phyloP scores from a whole-genome alignment of 2,113 vertebrate species.

The Podarcis muralis region DNA sequence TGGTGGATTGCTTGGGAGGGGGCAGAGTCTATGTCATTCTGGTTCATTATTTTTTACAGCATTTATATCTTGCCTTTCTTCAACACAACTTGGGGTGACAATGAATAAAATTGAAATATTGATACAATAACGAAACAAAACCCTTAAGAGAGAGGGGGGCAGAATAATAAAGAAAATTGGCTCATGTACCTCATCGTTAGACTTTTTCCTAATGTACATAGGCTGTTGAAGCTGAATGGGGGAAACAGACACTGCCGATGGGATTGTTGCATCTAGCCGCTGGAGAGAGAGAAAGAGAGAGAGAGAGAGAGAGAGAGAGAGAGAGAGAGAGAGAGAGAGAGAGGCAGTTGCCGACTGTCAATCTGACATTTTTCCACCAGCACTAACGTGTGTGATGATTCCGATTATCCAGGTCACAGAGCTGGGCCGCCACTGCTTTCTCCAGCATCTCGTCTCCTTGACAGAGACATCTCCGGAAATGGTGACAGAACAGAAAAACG shows the following conservation, averaged over 20 bases:
- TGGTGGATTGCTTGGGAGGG: not conserved
- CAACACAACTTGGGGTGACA: not conserved
- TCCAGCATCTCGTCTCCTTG: not conserved
- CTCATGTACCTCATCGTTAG: too few species aligned
- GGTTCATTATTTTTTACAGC: not conserved
- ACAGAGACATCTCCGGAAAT: not conserved
- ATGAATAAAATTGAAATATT: too few species aligned
- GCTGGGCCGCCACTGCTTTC: not conserved
- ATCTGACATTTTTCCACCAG: not conserved
- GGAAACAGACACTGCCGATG: too few species aligned
- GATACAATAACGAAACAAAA: too few species aligned
- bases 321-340: not conserved
- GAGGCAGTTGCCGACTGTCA: not conserved
- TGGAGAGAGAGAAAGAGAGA: not conserved
- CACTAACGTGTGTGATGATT: not conserved
- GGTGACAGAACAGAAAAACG: conserved; percentile 4
- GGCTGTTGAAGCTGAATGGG: not conserved
- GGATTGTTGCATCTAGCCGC: too few species aligned
- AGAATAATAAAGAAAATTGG: too few species aligned
- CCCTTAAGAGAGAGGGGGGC: too few species aligned
- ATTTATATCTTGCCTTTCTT: not conserved
- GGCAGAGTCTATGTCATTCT: too few species aligned
- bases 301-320: too few species aligned
- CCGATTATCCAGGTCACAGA: not conserved
- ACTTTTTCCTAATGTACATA: not conserved